Base-by-base conservation (phyloP, 2,888 invertebrate genomes). In the Diplazon laetatorius region DNA sequence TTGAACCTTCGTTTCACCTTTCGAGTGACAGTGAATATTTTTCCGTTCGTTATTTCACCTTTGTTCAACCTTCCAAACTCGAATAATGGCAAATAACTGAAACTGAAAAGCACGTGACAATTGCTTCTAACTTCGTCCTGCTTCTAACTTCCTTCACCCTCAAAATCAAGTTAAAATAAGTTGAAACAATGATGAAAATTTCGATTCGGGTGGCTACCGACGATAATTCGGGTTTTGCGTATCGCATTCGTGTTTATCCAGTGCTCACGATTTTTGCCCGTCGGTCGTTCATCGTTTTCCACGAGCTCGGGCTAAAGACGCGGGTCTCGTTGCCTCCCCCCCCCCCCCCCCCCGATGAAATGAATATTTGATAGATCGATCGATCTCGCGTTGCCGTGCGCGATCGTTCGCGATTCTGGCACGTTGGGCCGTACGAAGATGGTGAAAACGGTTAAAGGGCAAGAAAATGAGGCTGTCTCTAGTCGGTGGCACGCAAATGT, bases 361-460 rank as follows among this genome's bases (percentile, higher is more conserved):
- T 86, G 84, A 86, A 87, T 87, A 85, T 86, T 87, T 87, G 82
- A 87, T 80, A 83, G 84, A 86, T 86, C 85, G 85, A 86, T 87
- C 85, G 86, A 87, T 85, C 85, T 81, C 78, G 72, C 55, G 14
- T 30, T 18, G 57, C 18, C 12, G 35, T 14, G 46, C 39, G 82
- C 39, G 82, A 65, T 70, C 69, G 69, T 48, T 74, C 42, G 37
- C 22, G 18, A 20, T 30, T 57, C 37, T 16, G 65, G 68, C 63
- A 62, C 68, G n/a, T 55, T 48, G 70, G 73, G 25, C 25, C 20
- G 6, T 35, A 46, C 48, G 48, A 46, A 68, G 50, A 71, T 22
- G 39, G 71, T 42, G 71, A 42, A 59, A 46, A 14, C 25, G 25
- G n/a, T n/a, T n/a, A 63, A 71, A 63, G 71, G 44, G 60, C 10